Evolutionary conservation across 2,113 vertebrate genomes (phyloP), one percentile per base, ranked within the genome.

Genomic region (Carassius auratus): DNA sequence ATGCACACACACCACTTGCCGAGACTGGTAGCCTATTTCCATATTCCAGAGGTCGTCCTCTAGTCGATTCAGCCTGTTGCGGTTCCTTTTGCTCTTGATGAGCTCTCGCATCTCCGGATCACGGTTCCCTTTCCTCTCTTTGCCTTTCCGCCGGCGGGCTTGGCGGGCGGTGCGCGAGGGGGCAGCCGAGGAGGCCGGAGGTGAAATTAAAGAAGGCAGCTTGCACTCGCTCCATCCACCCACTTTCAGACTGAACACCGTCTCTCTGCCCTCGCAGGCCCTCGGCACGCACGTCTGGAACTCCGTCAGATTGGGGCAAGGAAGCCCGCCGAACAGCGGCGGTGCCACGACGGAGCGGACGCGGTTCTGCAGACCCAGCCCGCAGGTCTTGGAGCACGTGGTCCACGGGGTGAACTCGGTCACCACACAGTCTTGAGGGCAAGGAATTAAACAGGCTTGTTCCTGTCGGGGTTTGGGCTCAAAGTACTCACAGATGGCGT

Each of bases 401-500:
- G 97, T 97, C 98, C 98, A 99, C 0, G 96, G 91, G 0, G 96
- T 96, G 30, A 98, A 99, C 64, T 97, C 96, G 0, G 97, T 96
- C 86, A 97, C 96, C 0, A 98, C 96, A 86, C 98, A 99, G 81
- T 98, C 96, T 91, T 97, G 96, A 15, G 93, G 96, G 90, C 98
- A 99, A 0, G 98, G 98, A 86, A 98, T 98, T 89, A 98, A 95
- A 90, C 98, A 99, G 0, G 96, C 98, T 93, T 99, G 98, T 88
- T 99, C 98, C 87, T 98, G 93, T 0, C 96, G 95, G 3, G 98
- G 97, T 89, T 97, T 97, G 0, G 97, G 96, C 89, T 99, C 98
- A 36, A 99, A 99, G 93, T 99, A 99, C 88, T 99, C 97, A 0
- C 98, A 99, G 90, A 99, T 99, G 90, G 92, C 93, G 23, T 99